Evolutionary conservation across 1,140 invertebrate genomes (phyloP), one percentile per base, ranked within the genome.

Genomic region (Lethrus apterus): DNA sequence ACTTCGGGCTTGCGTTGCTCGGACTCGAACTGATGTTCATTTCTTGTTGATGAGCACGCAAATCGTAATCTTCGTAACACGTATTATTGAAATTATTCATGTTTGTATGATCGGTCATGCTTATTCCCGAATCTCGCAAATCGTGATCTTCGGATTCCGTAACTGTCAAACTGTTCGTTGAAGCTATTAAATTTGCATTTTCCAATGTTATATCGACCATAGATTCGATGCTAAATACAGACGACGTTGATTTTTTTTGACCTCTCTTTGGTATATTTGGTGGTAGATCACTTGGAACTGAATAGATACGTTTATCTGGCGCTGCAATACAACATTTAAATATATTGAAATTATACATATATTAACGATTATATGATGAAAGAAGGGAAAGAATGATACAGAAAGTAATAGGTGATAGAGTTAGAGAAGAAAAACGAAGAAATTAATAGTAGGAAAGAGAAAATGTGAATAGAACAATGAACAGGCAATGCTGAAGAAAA

Each of bases 241-340:
- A 61, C 19, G 54, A 55, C 8, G 56, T 62, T 17, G 60, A 60
- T 62, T 78, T 79, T 46, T 76, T 73, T 7, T 69, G 60, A 2
- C 74, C 61, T 41, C 77, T 64, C 57, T 79, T 79, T 2, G 77
- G 77, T 26, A 77, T 74, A 32, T 76, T 74, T 2, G 77, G 76
- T 11, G 77, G 77, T 3, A 68, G 67, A 4, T 70, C 63, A 9
- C 54, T 59, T 21, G 30, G 63, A 52, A 53, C 59, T 50, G 5
- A 67, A 3, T 67, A 61, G 13, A 74, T 69, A 42, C 77, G 64
- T 45, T 77, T 78, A 43, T 79, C 77, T 0, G 73, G 72, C 8
- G 73, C 75, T 78, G 52, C 41, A 68, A 64, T 26, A 29, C 3
- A 13, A 4, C 14, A 29, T 35, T 35, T 24, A 14, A 42, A 42